Evolutionary conservation across 1,140 invertebrate genomes (phyloP).

Genomic region (Euwallacea similis): DNA sequence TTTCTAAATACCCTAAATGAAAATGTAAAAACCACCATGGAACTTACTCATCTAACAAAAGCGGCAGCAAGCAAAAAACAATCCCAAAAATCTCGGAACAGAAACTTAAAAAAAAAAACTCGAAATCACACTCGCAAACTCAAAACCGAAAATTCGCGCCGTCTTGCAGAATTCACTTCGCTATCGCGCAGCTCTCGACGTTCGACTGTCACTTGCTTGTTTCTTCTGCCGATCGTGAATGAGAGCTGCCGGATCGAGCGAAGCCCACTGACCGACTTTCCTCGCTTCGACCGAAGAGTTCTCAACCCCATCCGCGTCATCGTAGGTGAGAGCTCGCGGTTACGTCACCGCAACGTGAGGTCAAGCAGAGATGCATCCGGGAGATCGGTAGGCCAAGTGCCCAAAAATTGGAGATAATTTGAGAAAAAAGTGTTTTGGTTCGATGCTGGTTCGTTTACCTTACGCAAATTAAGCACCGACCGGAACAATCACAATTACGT

Average conservation of each 20-base stretch:
- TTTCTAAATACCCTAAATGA: no score
- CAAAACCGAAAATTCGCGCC: no score
- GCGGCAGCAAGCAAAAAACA: no score
- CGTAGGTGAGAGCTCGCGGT: conserved; percentile 47
- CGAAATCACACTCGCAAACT: no score
- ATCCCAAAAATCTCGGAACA: no score
- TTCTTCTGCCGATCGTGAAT: conserved; percentile 18
- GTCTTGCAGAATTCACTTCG: no score
- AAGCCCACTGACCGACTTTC: conserved; percentile 51
- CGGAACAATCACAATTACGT: not conserved
- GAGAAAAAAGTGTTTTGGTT: no score
- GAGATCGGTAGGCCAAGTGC: conserved; percentile 10
- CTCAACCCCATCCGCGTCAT: conserved; percentile 36
- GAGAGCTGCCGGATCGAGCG: conserved; percentile 28
- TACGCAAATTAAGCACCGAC: not conserved
- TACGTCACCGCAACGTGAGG: conserved; percentile 44
- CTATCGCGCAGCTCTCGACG: conserved; percentile 1
- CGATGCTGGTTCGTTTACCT: not conserved
- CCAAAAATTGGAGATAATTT: no score
- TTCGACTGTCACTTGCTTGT: conserved; percentile 13
- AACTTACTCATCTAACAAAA: no score
- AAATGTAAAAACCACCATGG: no score
- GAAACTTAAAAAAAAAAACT: no score
- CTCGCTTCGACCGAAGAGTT: conserved; percentile 37
- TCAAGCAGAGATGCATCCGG: conserved; percentile 45